These are phyloP conservation scores for Antennarius maculatus DNA, from an alignment of 2,797 vertebrate species.

Conservation along the genomic window DNA sequence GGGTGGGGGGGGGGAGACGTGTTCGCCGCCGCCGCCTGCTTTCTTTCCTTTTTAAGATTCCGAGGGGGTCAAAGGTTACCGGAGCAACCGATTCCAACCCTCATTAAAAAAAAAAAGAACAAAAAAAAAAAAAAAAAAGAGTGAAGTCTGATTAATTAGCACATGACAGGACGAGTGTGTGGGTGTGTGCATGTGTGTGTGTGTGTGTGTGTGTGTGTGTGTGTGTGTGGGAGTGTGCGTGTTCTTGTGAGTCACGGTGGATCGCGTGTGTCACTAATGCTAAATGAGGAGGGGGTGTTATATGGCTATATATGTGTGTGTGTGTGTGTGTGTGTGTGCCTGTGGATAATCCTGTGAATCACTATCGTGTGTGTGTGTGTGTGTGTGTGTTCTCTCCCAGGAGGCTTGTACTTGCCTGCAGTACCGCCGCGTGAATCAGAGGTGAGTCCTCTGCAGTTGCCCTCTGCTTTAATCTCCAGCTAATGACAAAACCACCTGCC, in stretches of 20 bases:
- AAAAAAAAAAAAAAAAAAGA: too few relatives aligned
- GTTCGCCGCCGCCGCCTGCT: constrained; percentile 42
- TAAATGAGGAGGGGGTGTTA: constrained; percentile 59
- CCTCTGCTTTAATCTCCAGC: constrained; percentile 75
- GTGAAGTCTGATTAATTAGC: constrained; percentile 80
- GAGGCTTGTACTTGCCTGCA: constrained; percentile 76
- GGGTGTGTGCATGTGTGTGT: constrained; percentile 6
- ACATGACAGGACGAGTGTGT: constrained; percentile 20
- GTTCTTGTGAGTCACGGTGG: constrained; percentile 60
- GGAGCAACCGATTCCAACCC: constrained; percentile 81
- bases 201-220: constrained; percentile 32
- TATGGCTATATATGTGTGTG: constrained; percentile 29
- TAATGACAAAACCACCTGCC: constrained; percentile 77
- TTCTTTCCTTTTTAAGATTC: constrained; percentile 73
- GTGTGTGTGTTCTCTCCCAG: constrained; percentile 59
- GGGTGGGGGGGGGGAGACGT: constrained; percentile 48
- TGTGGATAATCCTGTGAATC: constrained; percentile 70
- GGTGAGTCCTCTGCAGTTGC: constrained; percentile 75
- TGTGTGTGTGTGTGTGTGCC: constrained; percentile 38
- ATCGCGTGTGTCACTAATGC: constrained; percentile 51
- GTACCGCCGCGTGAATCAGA: constrained; percentile 75
- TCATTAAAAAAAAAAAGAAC: constrained; percentile 72
- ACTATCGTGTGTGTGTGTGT: constrained; percentile 37
- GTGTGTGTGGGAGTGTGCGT: constrained; percentile 55
- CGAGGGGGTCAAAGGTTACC: constrained; percentile 74